Evolutionary conservation across 2,113 vertebrate genomes (phyloP).

Genomic region (Arvicanthis niloticus): DNA sequence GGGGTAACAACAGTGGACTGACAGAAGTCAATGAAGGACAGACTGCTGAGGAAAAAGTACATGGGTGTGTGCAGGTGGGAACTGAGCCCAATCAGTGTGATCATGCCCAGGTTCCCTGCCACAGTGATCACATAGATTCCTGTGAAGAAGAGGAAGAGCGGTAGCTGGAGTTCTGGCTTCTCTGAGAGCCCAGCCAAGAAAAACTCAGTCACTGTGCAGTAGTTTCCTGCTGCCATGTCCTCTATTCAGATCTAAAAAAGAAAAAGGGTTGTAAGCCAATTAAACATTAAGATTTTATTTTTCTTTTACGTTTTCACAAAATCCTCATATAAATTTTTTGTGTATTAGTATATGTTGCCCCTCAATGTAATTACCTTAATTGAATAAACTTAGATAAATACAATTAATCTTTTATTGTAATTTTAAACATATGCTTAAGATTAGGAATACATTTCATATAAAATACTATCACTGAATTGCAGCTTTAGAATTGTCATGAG

Average conservation of each 20-base stretch:
- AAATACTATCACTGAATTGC: background rate
- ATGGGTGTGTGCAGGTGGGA: background rate
- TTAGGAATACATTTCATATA: background rate
- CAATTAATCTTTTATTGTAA: background rate
- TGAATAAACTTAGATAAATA: background rate
- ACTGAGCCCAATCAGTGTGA: background rate
- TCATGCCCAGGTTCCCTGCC: background rate
- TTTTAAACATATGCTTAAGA: background rate
- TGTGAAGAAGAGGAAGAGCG: background rate
- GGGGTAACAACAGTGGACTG: background rate
- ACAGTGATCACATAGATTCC: background rate
- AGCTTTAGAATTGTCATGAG: background rate
- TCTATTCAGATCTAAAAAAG: background rate
- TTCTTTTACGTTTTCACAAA: too few species aligned
- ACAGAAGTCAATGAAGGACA: background rate
- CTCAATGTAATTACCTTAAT: background rate
- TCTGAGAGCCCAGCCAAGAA: background rate
- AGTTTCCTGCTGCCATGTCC: conserved; percentile 1
- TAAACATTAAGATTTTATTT: too few species aligned
- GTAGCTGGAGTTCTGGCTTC: background rate
- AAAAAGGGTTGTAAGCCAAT: too few species aligned
- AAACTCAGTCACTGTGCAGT: background rate
- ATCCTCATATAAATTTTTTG: too few species aligned
- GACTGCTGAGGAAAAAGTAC: background rate
- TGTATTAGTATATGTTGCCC: background rate